These are phyloP conservation scores for Phengaris arion DNA, from an alignment of 2,888 invertebrate species.

Conservation along the genomic window DNA sequence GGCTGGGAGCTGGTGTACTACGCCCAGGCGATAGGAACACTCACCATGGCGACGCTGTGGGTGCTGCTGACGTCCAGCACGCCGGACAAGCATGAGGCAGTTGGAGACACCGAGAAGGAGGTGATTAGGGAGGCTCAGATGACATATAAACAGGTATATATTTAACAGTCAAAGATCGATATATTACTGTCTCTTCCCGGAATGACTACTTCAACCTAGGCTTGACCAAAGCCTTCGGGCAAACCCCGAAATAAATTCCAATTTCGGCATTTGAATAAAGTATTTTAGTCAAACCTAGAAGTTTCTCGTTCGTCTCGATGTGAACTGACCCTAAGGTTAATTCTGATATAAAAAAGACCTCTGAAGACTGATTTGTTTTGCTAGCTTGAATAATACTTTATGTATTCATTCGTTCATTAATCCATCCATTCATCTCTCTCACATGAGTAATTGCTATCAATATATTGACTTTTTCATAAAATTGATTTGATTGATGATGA, in stretches of 20 bases:
- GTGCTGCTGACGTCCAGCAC: constrained; percentile 57
- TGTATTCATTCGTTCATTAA: background rate
- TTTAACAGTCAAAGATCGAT: too few relatives aligned
- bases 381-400: too few relatives aligned
- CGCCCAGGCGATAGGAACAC: constrained; percentile 55
- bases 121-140: constrained; percentile 55
- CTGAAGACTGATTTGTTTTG: too few relatives aligned
- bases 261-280: too few relatives aligned
- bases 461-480: constrained; percentile 6
- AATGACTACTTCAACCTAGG: too few relatives aligned
- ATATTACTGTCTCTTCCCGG: too few relatives aligned
- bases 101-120: constrained; percentile 63
- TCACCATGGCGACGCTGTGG: constrained; percentile 58
- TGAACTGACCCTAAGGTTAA: too few relatives aligned
- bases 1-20: constrained; percentile 70
- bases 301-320: too few relatives aligned
- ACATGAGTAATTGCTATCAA: background rate
- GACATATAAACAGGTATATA: constrained; percentile 41
- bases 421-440: background rate
- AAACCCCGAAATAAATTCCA: too few relatives aligned
- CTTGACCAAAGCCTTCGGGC: too few relatives aligned
- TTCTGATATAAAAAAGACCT: too few relatives aligned
- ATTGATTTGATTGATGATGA: constrained; percentile 10
- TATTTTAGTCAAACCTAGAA: too few relatives aligned
- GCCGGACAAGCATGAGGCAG: constrained; percentile 58